Percentiles rank a stretch among this genome's conserved stretches.
Conservation (phyloP, 1,140 invertebrate species). For the Choristoneura fumiferana region DNA sequence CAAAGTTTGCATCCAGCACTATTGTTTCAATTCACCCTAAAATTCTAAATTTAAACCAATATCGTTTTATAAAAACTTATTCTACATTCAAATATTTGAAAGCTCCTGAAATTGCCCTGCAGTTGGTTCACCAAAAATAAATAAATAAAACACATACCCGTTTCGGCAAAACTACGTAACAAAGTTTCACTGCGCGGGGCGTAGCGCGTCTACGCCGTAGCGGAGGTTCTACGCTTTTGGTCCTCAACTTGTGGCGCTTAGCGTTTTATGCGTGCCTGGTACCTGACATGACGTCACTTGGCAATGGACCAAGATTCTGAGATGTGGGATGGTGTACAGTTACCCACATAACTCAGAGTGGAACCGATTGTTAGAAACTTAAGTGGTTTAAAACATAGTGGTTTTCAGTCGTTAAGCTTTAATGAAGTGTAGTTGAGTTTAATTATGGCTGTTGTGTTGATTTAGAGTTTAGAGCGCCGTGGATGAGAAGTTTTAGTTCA, state of each 20-base stretch:
- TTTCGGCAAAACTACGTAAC: neutral
- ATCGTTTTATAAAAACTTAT: no score
- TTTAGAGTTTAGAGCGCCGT: neutral
- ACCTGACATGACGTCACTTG: slow-evolving; percentile 59
- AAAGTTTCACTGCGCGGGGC: slow-evolving; percentile 23
- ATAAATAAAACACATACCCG: slow-evolving; percentile 12
- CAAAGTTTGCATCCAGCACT: no score
- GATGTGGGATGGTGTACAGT: slow-evolving; percentile 49
- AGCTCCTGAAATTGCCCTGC: no score
- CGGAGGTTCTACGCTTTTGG: slow-evolving; percentile 51
- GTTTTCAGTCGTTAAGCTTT: neutral
- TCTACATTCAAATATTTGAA: no score
- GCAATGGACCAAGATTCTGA: slow-evolving; percentile 43
- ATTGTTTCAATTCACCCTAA: no score
- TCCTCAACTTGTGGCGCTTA: slow-evolving; percentile 37
- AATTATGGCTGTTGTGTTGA: slow-evolving; percentile 5
- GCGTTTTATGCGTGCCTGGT: slow-evolving; percentile 50
- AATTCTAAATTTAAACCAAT: no score
- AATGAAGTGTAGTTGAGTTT: neutral
- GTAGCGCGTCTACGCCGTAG: slow-evolving; percentile 64
- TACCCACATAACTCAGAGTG: slow-evolving; percentile 26
- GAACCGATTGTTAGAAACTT: slow-evolving; percentile 7
- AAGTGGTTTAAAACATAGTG: slow-evolving; percentile 9
- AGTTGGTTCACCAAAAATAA: no score
- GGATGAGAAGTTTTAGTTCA: no score